Evolutionary conservation across 2,888 invertebrate species (phyloP).

Genomic region (Nymphalis c-album): DNA sequence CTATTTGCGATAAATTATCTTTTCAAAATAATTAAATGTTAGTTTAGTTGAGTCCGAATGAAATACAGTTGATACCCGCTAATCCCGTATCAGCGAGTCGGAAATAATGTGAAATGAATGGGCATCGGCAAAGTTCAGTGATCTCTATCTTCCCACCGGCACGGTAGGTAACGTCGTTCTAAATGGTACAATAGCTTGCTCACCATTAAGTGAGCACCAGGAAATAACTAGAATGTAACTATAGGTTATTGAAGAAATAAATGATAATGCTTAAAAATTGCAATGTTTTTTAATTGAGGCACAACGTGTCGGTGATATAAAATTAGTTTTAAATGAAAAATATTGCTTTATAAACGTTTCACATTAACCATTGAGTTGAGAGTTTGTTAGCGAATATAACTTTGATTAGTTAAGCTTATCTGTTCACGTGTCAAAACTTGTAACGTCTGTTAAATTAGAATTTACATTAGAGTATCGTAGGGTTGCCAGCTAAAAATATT

Average conservation of each 20-base stretch:
- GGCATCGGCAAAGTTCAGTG: slow-evolving; percentile 59
- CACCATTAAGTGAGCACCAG: slow-evolving; percentile 1
- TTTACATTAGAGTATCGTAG: not conserved
- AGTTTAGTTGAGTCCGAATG: slow-evolving; percentile 23
- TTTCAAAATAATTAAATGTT: slow-evolving; percentile 14
- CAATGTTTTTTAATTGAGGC: no score
- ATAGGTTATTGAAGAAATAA: no score
- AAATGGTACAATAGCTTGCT: slow-evolving; percentile 12
- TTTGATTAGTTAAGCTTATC: slow-evolving; percentile 1
- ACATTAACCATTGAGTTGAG: no score
- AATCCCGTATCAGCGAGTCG: slow-evolving; percentile 47
- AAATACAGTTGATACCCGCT: slow-evolving; percentile 30
- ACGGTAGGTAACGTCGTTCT: slow-evolving; percentile 27
- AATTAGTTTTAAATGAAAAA: no score
- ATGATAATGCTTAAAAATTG: no score
- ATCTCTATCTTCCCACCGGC: slow-evolving; percentile 43
- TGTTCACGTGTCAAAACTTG: not conserved
- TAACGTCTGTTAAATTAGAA: slow-evolving; percentile 3
- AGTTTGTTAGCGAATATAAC: no score
- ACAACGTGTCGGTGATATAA: no score
- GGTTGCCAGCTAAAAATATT: not conserved
- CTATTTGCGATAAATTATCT: not conserved
- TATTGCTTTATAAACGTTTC: no score
- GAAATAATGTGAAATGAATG: slow-evolving; percentile 62
- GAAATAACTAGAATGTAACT: not conserved